Base-by-base conservation (phyloP, 2,888 invertebrate genomes). In the Mactromeris polynyma region DNA sequence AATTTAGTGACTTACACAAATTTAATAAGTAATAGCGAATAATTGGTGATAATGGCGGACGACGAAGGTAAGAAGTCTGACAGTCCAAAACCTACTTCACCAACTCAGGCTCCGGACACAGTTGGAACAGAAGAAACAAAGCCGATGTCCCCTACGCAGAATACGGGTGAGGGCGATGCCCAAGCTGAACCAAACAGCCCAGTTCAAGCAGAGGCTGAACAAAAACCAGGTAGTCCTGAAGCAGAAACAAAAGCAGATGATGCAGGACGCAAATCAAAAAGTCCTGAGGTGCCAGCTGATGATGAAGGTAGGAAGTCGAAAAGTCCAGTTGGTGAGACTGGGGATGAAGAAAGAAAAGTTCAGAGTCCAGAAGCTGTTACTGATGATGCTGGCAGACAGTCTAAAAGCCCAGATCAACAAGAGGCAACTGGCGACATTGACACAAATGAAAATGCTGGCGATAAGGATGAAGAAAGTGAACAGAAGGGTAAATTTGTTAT, bases 21-120 rank as follows among this genome's bases (percentile, higher is more conserved):
- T 26, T 64, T 9, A 64, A 64, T 81, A 81, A 38, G 36, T 81
- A 36, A 38, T 14, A 81, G 26, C 73, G 36, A 40, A 31, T 42
- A 73, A 42, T 42, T 46, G 64, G 14, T 21, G 38, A 42, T 31
- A 64, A 94, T 94, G 94, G 91, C 94, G 58, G 94, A 94, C 87
- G 90, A 93, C 40, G 92, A 91, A 83, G 91, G 87, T 64, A 83
- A 81, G 40, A 83, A 86, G 64, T 21, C 85, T 14, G 90, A 40
- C 26, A 87, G 89, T 54, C 89, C 87, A 17, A 85, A 86, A 86
- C 81, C 89, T 9, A 54, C 40, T 3, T 36, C 58, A 21, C 82
- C 83, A n/a, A 64, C n/a, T 19, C 81, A 21, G 36, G 42, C 42
- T n/a, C 40, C 77, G 77, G 38, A 36, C 42, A n/a, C 42, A 2